Evolutionary conservation across 2,797 vertebrate species (phyloP), one percentile per base, ranked within the genome.

Genomic region (Anguilla pacifica): DNA sequence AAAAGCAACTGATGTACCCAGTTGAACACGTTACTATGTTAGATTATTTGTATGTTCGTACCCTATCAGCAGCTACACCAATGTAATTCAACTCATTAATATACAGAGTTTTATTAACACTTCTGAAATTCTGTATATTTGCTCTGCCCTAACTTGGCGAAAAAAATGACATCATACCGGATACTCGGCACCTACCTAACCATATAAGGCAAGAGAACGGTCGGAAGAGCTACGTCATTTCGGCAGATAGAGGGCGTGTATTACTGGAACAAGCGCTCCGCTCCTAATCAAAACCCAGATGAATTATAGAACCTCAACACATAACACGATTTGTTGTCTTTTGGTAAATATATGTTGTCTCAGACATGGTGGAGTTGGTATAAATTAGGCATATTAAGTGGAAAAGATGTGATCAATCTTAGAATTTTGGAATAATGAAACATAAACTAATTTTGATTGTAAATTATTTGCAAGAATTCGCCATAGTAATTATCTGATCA

Each of bases 181-280:
- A 95, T 95, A 86, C 22, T 3, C 6, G 88, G 92, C 43, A 92
- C 89, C 92, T 91, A 91, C 22, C 43, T 89, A 64, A 15, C 95
- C 95, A 96, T 94, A 95, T 96, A 93, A 93, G 95, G 95, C 90
- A 70, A 88, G 90, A 88, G 86, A 84, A 61, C 31, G n/a, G 90
- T 95, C 94, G 93, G 93, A 94, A 94, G 92, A 92, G 4, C 28
- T 31, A 91, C 95, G 95, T 96, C 95, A 95, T 87, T 25, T 2
- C 43, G 55, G n/a, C 86, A 85, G 72, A 46, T 25, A 86, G 92
- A 90, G 84, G 95, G 95, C 93, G 94, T 92, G 94, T 89, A 0
- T 95, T 96, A 94, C 95, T 92, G 94, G 95, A 96, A 96, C 89
- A 91, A 92, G 91, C 55, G 88, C 70, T 87, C 89, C 88, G 57